Percentiles rank a stretch among this genome's conserved stretches.
These are phyloP conservation scores for Leptobrachium leishanense DNA, from an alignment of 2,113 vertebrate genomes.

Conservation along the genomic window DNA sequence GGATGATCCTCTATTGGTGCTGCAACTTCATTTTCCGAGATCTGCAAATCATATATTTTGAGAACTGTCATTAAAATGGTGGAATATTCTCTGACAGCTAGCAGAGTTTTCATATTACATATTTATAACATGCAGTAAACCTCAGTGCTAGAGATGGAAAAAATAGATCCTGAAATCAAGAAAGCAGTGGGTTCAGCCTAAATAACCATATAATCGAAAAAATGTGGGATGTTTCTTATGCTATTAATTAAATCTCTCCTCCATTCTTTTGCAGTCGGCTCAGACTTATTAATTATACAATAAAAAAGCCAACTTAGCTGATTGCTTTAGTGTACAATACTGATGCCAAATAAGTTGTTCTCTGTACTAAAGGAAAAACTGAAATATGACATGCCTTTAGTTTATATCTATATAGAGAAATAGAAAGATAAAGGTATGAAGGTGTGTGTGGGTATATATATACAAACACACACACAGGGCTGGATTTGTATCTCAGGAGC, in stretches of 20 bases:
- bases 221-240: neutral
- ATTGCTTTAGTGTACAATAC: neutral
- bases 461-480: too few species aligned
- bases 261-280: constrained; percentile 8
- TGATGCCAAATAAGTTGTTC: too few species aligned
- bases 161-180: constrained; percentile 28
- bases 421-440: too few species aligned
- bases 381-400: too few species aligned
- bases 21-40: constrained; percentile 47
- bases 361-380: too few species aligned
- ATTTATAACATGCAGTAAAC: constrained; percentile 55
- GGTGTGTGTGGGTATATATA: too few species aligned
- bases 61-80: constrained; percentile 57
- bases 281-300: constrained; percentile 6
- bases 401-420: too few species aligned
- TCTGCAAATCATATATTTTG: constrained; percentile 49
- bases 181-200: constrained; percentile 32
- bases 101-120: constrained; percentile 52
- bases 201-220: constrained; percentile 36
- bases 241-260: constrained; percentile 34
- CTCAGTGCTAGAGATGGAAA: constrained; percentile 50
- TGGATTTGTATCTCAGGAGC: too few species aligned
- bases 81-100: constrained; percentile 54
- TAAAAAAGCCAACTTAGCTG: neutral
- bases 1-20: constrained; percentile 26